Evolutionary conservation across 2,888 invertebrate species (phyloP).

Genomic region (Drosophila sordidapex): DNA sequence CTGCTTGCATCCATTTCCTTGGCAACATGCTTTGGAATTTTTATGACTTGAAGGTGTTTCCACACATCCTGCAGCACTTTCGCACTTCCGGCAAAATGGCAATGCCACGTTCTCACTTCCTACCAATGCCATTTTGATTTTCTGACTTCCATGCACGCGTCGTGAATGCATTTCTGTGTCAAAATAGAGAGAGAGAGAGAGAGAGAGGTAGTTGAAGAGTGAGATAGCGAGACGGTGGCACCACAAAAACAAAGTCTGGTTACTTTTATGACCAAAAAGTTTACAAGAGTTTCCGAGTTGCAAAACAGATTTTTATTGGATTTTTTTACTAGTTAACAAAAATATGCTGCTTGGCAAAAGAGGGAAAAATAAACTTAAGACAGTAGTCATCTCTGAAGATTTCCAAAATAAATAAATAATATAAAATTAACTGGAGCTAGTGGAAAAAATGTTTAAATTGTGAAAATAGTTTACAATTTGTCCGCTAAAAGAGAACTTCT

Average conservation of each 20-base stretch:
- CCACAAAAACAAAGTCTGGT: neutral
- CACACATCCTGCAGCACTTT: neutral
- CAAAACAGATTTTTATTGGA: neutral
- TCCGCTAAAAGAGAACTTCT: neutral
- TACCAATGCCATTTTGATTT: neutral
- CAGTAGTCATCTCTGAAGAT: neutral
- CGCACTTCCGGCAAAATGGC: neutral
- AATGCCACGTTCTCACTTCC: neutral
- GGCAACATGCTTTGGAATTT: neutral
- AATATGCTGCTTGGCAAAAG: neutral
- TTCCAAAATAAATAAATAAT: neutral
- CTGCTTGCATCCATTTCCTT: neutral
- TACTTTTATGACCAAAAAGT: neutral
- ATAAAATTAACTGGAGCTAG: neutral
- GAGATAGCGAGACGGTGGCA: neutral
- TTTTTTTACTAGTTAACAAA: neutral
- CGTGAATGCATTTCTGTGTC: neutral
- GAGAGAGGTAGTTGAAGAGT: neutral
- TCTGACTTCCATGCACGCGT: neutral
- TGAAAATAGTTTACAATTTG: neutral
- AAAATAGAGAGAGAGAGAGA: neutral
- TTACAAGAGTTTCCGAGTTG: neutral
- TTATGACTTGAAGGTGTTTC: neutral
- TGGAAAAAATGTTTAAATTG: neutral
- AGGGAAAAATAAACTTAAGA: neutral